Percentiles rank a stretch among this genome's conserved stretches.
These are phyloP conservation scores for Spicauda simplicius DNA, from an alignment of 2,888 invertebrate species.

Conservation along the genomic window DNA sequence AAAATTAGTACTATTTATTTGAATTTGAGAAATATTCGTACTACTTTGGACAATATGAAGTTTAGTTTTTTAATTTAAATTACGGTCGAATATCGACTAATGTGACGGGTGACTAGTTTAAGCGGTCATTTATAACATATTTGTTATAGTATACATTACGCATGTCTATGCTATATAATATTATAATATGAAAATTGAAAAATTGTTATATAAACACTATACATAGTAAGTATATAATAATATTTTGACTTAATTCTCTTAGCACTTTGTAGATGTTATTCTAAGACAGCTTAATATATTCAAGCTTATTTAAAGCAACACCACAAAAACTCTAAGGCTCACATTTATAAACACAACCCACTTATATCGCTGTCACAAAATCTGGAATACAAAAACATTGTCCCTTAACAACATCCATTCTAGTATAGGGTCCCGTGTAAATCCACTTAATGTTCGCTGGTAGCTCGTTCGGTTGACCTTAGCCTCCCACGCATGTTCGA, in stretches of 20 bases:
- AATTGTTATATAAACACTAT: too few relatives aligned
- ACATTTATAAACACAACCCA: conserved; percentile 14
- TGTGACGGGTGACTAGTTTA: too few relatives aligned
- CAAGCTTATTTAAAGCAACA: conserved; percentile 4
- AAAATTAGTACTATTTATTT: too few relatives aligned
- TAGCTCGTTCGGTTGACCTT: conserved; percentile 36
- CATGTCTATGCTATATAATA: too few relatives aligned
- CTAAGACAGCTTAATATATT: background rate
- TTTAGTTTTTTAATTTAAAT: too few relatives aligned
- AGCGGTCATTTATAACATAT: too few relatives aligned
- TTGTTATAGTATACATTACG: too few relatives aligned
- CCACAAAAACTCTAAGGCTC: conserved; percentile 1
- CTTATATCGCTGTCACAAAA: conserved; percentile 33
- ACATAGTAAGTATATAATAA: background rate
- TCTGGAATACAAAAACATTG: conserved; percentile 33
- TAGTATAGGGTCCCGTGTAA: conserved; percentile 30
- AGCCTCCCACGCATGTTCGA: conserved; percentile 39
- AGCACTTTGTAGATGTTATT: background rate
- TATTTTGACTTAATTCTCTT: background rate
- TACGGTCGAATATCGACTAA: too few relatives aligned
- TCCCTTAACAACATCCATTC: conserved; percentile 22
- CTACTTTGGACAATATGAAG: too few relatives aligned
- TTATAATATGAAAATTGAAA: too few relatives aligned
- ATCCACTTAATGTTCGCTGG: conserved; percentile 36
- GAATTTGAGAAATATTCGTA: too few relatives aligned